phyloP scores from a whole-genome alignment of 2,113 vertebrate genomes.

The Elephantulus edwardii region DNA sequence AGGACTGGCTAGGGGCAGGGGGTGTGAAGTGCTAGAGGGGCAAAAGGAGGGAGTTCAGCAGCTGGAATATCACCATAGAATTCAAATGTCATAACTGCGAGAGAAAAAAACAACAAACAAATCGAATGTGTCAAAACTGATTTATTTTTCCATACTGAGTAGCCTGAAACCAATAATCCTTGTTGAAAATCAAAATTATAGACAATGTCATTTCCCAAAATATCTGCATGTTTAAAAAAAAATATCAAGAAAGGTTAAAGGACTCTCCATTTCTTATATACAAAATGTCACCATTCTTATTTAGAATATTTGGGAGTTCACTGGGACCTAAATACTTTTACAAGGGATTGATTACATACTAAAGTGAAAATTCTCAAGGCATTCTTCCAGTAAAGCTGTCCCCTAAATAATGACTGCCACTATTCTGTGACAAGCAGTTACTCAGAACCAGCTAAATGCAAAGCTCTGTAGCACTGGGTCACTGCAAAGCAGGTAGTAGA shows the following conservation, averaged over 20 bases:
- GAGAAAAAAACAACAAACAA: too few relatives aligned
- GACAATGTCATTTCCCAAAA: slow-evolving; percentile 48
- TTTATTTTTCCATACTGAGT: slow-evolving; percentile 19
- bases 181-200: slow-evolving; percentile 3
- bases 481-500: background rate
- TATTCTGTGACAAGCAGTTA: slow-evolving; percentile 42
- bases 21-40: too few relatives aligned
- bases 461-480: background rate
- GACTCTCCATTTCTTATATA: background rate
- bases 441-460: background rate
- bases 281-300: background rate
- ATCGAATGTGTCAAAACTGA: background rate
- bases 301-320: background rate
- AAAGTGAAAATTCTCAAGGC: slow-evolving; percentile 17
- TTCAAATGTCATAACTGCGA: slow-evolving; percentile 26
- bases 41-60: too few relatives aligned
- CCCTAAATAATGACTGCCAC: background rate
- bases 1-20: too few relatives aligned
- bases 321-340: background rate
- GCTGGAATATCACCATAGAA: background rate
- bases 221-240: slow-evolving; percentile 18
- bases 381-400: background rate
- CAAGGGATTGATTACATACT: background rate
- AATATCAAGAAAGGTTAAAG: background rate
- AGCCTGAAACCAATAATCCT: slow-evolving; percentile 54